These are phyloP conservation scores for Lysiphlebus fabarum DNA, from an alignment of 1,140 invertebrate species.

Conservation along the genomic window DNA sequence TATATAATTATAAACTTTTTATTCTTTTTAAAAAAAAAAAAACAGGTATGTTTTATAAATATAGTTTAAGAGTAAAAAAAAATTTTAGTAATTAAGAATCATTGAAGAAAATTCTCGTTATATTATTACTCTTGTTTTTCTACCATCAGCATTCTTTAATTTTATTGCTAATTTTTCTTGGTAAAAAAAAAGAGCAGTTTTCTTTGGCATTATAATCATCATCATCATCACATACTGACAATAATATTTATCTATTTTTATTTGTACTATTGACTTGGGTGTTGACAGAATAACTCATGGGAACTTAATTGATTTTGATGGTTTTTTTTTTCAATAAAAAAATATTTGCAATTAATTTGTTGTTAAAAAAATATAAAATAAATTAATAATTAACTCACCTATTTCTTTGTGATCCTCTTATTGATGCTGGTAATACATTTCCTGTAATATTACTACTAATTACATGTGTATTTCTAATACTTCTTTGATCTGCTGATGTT, in stretches of 20 bases:
- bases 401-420: conserved; percentile 43
- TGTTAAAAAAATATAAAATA: conserved; percentile 8
- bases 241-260: not conserved
- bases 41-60: no score
- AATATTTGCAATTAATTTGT: not conserved
- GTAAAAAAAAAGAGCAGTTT: no score
- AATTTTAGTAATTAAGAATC: no score
- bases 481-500: conserved; percentile 49
- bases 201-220: no score
- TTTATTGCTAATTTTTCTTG: no score
- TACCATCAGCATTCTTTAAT: no score
- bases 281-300: not conserved
- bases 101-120: no score
- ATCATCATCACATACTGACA: no score
- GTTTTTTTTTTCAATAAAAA: conserved; percentile 10
- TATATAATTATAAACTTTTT: no score
- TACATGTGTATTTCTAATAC: conserved; percentile 43
- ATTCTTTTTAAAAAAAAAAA: no score
- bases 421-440: conserved; percentile 37
- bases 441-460: conserved; percentile 32
- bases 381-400: conserved; percentile 31
- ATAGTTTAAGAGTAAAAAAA: no score
- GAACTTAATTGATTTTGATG: not conserved
- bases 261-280: not conserved
- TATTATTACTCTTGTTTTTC: no score